Evolutionary conservation across 2,888 invertebrate genomes (phyloP), one percentile per base, ranked within the genome.

Genomic region (Latrodectus hesperus): DNA sequence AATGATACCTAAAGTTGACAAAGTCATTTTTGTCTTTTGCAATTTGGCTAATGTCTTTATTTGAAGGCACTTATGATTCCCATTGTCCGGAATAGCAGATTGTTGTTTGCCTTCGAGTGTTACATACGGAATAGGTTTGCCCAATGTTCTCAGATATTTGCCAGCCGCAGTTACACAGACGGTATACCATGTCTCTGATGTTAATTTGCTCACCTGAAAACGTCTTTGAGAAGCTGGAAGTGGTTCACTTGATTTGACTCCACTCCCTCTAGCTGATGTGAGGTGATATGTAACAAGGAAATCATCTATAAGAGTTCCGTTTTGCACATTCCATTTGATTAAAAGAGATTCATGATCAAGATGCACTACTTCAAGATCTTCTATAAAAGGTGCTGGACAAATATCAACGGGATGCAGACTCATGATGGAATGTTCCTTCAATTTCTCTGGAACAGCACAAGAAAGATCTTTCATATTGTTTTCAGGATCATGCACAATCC

Each of bases 131-230:
- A 90, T 90, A 10, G 91, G 90, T 79, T 90, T 90, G 65, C 89
- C 89, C 16, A 89, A 49, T 16, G 89, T 86, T 26, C 90, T 84
- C 38, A 90, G 77, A 94, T 95, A 95, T 93, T 95, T 96, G 86
- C 96, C 96, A 89, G 96, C 93, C 17, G 96, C 97, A 91, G 96
- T 94, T 79, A 98, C 96, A 92, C 97, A 98, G 91, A 98, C 95
- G 89, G 95, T 94, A 92, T 97, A 98, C 90, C 95, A 94, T 4
- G 96, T 96, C 91, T 95, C 96, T 5, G 97, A 95, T 89, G 94
- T 94, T 90, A 98, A 93, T 91, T 95, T 95, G 82, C 94, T 94
- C 77, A 97, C 93, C 92, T 95, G 95, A 84, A 95, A 94, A 12
- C 95, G 95, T 90, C 96, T 94, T 49, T 90, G 89, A 11, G 70